Evolutionary conservation across 2,797 vertebrate genomes (phyloP).

Genomic region (Novumbra hubbsi): DNA sequence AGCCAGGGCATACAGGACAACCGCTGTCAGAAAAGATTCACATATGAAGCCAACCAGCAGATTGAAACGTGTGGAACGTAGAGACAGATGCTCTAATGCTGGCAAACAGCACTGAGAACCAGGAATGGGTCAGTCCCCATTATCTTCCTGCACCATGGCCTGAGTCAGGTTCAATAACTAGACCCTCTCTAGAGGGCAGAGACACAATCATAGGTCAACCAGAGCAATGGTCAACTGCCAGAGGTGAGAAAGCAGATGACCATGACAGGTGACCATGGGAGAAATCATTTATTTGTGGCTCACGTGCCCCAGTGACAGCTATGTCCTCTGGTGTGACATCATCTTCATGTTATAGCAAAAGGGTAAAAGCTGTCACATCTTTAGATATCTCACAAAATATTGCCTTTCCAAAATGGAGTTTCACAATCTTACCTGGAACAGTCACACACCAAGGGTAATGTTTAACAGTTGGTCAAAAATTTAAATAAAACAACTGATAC

Average conservation of each 20-base stretch:
- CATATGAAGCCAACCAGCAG: no score
- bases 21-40: no score
- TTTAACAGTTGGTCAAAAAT: no score
- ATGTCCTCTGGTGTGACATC: neutral
- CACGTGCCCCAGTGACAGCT: neutral
- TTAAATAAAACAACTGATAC: no score
- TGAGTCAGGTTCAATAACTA: neutral
- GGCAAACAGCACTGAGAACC: no score
- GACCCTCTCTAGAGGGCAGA: neutral
- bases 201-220: neutral
- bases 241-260: neutral
- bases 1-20: neutral
- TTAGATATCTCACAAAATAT: neutral
- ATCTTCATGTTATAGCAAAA: neutral
- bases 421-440: no score
- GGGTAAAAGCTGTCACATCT: neutral
- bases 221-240: neutral
- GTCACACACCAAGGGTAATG: no score
- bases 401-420: neutral
- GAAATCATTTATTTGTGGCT: neutral
- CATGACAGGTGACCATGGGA: neutral
- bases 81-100: neutral
- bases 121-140: neutral
- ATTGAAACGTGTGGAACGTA: neutral
- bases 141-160: neutral